Base-by-base conservation (phyloP, 2,113 vertebrate species). In the Misgurnus mizolepis region DNA sequence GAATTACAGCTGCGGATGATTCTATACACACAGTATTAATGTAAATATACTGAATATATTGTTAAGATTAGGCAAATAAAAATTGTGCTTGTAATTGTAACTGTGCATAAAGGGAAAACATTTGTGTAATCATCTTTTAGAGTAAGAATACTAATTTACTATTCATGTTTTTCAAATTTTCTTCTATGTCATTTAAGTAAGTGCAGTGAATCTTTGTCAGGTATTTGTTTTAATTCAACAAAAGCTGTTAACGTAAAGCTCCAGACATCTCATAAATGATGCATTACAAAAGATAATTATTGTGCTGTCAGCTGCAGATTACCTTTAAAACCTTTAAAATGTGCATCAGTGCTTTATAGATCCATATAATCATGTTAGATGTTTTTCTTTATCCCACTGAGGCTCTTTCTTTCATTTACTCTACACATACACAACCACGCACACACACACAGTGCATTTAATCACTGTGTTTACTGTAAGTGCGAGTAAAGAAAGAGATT, bases 201-300 rank as follows among this genome's bases (percentile, higher is more conserved):
- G n/a, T 27, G 2, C 5, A 8, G 6, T 14, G 6, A 3, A 7
- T 55, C 40, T 47, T 47, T 49, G 7, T 45, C 14, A 58, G 18
- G 10, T 34, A 64, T 64, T 83, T n/a, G 67, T n/a, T 76, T 87
- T 83, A 67, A 86, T 89, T 92, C 76, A 84, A 76, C 79, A 55
- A 64, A 56, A 82, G 79, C 64, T 83, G 88, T 81, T 91, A 86
- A 91, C 89, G 92, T 88, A 89, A 90, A 88, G 86, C 88, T 69
- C 85, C 88, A 84, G 78, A 39, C 62, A 81, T 82, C 83, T 87
- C 85, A 94, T 93, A 85, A 90, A 93, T 93, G 89, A 93, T 94
- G 90, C 86, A 94, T 91, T 83, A 85, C 85, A 88, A 89, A 88
- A 34, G 27, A 89, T 93, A 93, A 92, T 92, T 91, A 92, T 82